phyloP scores from a whole-genome alignment of 2,888 invertebrate species.

The Sinhomidia bicolor region DNA sequence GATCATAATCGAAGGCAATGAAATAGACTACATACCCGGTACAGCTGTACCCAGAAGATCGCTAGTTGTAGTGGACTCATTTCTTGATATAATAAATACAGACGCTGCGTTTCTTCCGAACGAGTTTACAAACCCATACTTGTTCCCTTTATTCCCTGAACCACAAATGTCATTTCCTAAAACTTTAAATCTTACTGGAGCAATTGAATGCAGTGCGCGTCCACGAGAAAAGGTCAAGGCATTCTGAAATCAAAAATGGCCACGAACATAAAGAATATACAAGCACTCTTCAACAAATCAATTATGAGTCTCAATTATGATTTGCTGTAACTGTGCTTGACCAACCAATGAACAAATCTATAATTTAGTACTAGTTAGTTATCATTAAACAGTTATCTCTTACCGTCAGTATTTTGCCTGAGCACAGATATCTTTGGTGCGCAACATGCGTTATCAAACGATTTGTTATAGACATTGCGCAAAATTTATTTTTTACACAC shows the following conservation, averaged over 20 bases:
- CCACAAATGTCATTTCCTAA: background rate
- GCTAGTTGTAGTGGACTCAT: slow-evolving; percentile 39
- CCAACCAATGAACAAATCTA: too few species aligned
- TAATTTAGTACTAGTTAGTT: too few species aligned
- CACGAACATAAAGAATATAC: background rate
- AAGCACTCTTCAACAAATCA: too few species aligned
- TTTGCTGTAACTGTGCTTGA: too few species aligned
- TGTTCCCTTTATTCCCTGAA: background rate
- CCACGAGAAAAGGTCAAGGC: background rate
- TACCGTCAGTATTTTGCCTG: slow-evolving; percentile 1
- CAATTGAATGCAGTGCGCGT: slow-evolving; percentile 11
- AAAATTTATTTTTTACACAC: too few species aligned
- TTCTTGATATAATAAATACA: slow-evolving; percentile 39
- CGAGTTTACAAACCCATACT: background rate
- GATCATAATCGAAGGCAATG: too few species aligned
- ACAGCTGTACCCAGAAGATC: background rate
- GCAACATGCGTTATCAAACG: slow-evolving; percentile 23
- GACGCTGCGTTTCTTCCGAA: slow-evolving; percentile 37
- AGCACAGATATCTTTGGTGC: background rate
- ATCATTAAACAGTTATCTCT: too few species aligned
- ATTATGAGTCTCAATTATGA: too few species aligned
- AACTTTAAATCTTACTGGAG: background rate
- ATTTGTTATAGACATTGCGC: slow-evolving; percentile 36
- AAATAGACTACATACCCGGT: too few species aligned
- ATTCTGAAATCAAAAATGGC: slow-evolving; percentile 3